A percentile compares a stretch with the other conserved stretches of the same genome.
phyloP scores from a whole-genome alignment of 2,797 vertebrate species.

The Eupleurogrammus muticus region DNA sequence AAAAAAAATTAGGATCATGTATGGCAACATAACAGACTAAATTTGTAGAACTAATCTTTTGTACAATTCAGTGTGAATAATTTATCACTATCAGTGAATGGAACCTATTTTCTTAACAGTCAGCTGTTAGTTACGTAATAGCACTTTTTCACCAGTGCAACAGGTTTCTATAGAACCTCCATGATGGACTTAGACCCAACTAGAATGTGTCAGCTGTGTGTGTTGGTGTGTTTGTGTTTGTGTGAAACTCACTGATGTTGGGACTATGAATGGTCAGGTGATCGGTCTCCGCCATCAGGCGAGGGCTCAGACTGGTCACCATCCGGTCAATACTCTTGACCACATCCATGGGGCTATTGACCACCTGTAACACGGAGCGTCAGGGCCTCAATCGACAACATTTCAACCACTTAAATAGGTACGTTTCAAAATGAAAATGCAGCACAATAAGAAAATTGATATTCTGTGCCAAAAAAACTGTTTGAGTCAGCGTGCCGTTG shows the following conservation, averaged over 20 bases:
- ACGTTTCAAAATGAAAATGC: slow-evolving; percentile 53
- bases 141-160: background rate
- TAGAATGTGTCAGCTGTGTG: background rate
- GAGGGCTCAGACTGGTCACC: slow-evolving; percentile 82
- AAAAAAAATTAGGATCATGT: too few relatives aligned
- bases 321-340: slow-evolving; percentile 87
- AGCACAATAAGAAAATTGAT: slow-evolving; percentile 28
- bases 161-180: slow-evolving; percentile 2
- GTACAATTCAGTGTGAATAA: slow-evolving; percentile 4
- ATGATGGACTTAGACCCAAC: slow-evolving; percentile 5
- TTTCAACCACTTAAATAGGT: slow-evolving; percentile 19
- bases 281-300: slow-evolving; percentile 78
- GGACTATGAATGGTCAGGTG: slow-evolving; percentile 78
- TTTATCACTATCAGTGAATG: slow-evolving; percentile 7
- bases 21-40: too few relatives aligned
- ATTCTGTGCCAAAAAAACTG: slow-evolving; percentile 16
- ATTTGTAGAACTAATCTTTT: background rate
- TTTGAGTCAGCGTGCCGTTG: slow-evolving; percentile 27
- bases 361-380: slow-evolving; percentile 80
- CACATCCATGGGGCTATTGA: slow-evolving; percentile 90
- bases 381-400: slow-evolving; percentile 13
- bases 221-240: background rate
- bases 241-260: slow-evolving; percentile 86
- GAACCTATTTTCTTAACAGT: slow-evolving; percentile 9
- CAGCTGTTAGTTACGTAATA: slow-evolving; percentile 23